Evolutionary conservation across 2,113 vertebrate species (phyloP), one percentile per base, ranked within the genome.

Genomic region (Hemiprocne comata): DNA sequence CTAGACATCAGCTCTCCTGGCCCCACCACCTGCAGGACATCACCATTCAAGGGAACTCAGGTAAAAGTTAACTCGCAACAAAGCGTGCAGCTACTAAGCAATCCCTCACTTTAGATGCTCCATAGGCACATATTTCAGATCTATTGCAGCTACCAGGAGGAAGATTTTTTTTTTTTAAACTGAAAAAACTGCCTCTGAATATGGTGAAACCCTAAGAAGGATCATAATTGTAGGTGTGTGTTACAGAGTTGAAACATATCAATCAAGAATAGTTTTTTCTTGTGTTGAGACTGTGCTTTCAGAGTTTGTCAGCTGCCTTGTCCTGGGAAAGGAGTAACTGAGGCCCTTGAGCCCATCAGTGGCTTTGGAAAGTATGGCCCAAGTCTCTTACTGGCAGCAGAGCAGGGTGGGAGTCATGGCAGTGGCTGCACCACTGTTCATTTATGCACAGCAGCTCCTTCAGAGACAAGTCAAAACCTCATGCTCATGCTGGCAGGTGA

Each of bases 391-490:
- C 10, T 55, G 55, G 19, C 67, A 93, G 25, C 23, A 77, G 51
- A 87, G 51, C 0, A 0, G 15, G 21, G 10, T 70, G 36, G 33
- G 46, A 14, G 13, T 26, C 48, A 48, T 1, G 2, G 44, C 34
- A 78, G 38, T 15, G 29, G 19, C 48, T 78, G 38, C 31, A 66
- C 4, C 21, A 8, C 42, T 62, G 11, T 26, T 93, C 31, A 3
- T 87, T 84, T 71, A 53, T 64, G 54, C 53, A 18, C 38, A 72
- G 8, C 0, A 3, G 6, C 23, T 77, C 61, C 55, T 73, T 61
- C 10, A 11, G 57, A 66, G 28, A 57, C 38, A 65, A 58, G 34
- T 19, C 19, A 34, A 64, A 48, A 31, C 15, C 16, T 46, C 46
- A 17, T 1, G 6, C 26, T 92, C 2, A 0, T 15, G 34, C 29